Conservation (phyloP, 2,113 vertebrate species). For the Labrus mixtus region DNA sequence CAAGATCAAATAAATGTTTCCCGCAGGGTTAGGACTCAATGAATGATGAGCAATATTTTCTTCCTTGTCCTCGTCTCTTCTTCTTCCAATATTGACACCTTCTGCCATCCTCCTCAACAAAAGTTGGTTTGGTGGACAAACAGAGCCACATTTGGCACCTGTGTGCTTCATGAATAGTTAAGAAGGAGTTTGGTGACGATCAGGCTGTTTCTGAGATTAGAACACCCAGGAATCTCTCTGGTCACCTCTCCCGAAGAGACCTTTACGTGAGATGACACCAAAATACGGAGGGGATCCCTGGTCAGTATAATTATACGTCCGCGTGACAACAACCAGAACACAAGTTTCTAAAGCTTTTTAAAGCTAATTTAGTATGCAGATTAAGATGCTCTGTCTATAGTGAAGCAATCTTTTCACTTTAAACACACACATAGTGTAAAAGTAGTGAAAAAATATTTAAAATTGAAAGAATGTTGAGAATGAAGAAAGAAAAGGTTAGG, state of each 20-base stretch:
- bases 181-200: slow-evolving; percentile 82
- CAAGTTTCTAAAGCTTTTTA: not conserved
- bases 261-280: slow-evolving; percentile 40
- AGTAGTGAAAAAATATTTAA: not conserved
- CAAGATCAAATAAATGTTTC: not conserved
- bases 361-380: not conserved
- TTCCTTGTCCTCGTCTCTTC: not conserved
- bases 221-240: slow-evolving; percentile 34
- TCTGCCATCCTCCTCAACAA: slow-evolving; percentile 9
- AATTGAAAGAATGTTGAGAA: not conserved
- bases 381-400: not conserved
- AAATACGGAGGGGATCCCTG: slow-evolving; percentile 28
- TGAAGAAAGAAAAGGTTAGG: slow-evolving; percentile 14
- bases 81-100: slow-evolving; percentile 35
- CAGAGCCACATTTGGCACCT: slow-evolving; percentile 70
- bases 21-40: not conserved
- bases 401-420: not conserved
- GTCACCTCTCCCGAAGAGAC: slow-evolving; percentile 26
- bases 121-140: slow-evolving; percentile 53
- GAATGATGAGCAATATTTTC: not conserved
- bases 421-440: not conserved
- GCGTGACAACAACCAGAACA: not conserved
- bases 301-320: not conserved
- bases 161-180: slow-evolving; percentile 80
- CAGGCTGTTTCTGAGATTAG: slow-evolving; percentile 70